Evolutionary conservation across 2,888 invertebrate species (phyloP), one percentile per base, ranked within the genome.

Genomic region (Cephonodes hylas): DNA sequence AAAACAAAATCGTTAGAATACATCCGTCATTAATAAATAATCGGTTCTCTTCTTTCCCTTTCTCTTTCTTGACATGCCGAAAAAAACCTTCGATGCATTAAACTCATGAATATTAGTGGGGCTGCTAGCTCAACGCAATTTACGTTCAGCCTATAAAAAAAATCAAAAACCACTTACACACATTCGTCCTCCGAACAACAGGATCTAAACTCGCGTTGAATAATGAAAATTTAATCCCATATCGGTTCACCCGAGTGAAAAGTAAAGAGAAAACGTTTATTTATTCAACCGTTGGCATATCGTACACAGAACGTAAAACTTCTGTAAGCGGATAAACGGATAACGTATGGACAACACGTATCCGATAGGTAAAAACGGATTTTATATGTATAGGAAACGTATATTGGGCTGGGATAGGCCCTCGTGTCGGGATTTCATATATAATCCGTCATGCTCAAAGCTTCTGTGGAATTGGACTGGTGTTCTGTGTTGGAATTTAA

Each of bases 261-360:
- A 53, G 53, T 53, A 53, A 53, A 53, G 53, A 31, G 53, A 53
- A 18, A 10, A 20, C 53, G 8, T 53, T 53, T 53, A 53, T 53
- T 53, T 53, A 53, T 53, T 31, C 53, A 53, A 25, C 48, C 53
- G 53, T 48, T 45, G 22, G 10, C 34, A 27, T 38, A 53, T 27
- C 27, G 25, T 25, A 53, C 18, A 45, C 53, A 56, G 34, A 22
- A 58, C 57, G 57, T 23, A 38, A 38, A 58, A 58, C 42, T 58
- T 58, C 42, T 58, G 38, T 38, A 58, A 58, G 57, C 57, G 57
- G 57, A 57, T 57, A 13, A 57, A 38, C 34, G 57, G 57, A 58
- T 58, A 58, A 42, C 22, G 57, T 42, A 53, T 53, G 53, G 53
- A 53, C 53, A 53, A 53, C 53, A 53, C 53, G 53, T 53, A 53